These are phyloP conservation scores for Papilio polytes DNA, from an alignment of 1,140 invertebrate species.

Conservation along the genomic window DNA sequence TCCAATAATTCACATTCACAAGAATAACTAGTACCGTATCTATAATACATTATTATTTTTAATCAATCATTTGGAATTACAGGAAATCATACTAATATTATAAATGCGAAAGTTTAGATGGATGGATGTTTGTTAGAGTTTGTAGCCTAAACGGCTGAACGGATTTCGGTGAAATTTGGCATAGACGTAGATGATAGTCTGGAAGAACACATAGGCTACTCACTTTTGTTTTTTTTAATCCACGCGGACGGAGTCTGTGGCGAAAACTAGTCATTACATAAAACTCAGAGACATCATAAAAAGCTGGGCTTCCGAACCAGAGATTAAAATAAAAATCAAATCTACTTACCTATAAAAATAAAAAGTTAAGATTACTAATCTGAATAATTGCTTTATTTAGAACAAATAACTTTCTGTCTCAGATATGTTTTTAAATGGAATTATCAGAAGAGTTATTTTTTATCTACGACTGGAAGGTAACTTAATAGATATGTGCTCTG, in stretches of 20 bases:
- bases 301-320: not conserved
- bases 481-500: constrained; percentile 11
- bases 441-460: not conserved
- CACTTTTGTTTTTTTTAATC: no score
- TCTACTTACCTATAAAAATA: not conserved
- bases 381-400: not conserved
- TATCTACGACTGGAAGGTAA: not conserved
- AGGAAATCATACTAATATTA: no score
- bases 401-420: not conserved
- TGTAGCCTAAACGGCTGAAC: no score
- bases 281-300: not conserved
- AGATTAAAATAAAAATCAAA: not conserved
- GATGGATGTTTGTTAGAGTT: no score
- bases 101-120: no score
- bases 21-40: no score
- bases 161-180: no score
- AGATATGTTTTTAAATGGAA: not conserved
- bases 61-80: not conserved
- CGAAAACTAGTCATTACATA: not conserved
- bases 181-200: no score
- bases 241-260: no score
- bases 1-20: no score
- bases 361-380: not conserved
- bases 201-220: no score
- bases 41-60: no score